Conservation (phyloP, 2,797 vertebrate species). For the Gobionotothen gibberifrons region DNA sequence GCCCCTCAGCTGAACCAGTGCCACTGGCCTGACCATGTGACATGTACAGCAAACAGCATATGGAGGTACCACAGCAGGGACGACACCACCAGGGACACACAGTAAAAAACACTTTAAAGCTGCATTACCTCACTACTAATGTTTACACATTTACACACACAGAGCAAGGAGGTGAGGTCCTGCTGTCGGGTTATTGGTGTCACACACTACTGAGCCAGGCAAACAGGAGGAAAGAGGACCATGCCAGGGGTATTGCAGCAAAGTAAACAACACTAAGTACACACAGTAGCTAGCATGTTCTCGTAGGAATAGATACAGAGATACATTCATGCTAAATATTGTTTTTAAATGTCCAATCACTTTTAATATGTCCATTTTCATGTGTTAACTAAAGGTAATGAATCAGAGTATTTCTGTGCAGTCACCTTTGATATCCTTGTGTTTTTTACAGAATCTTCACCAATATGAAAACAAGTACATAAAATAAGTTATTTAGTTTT, state of each 20-base stretch:
- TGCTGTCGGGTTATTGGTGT: constrained; percentile 12
- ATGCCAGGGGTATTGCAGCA: background rate
- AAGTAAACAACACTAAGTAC: background rate
- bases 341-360: background rate
- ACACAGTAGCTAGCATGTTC: background rate
- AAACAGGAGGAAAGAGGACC: constrained; percentile 6
- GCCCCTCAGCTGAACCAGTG: constrained; percentile 50
- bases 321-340: background rate
- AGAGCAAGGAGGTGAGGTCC: background rate
- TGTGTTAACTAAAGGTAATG: background rate
- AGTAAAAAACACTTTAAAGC: constrained; percentile 10
- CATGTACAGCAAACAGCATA: constrained; percentile 71
- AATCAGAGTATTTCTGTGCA: background rate
- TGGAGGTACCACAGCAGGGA: constrained; percentile 52
- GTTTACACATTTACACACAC: background rate
- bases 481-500: background rate
- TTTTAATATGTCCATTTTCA: background rate
- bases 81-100: constrained; percentile 39
- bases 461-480: background rate
- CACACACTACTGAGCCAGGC: constrained; percentile 1
- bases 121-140: background rate
- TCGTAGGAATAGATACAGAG: background rate
- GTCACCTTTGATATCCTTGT: background rate
- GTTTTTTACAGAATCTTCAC: background rate
- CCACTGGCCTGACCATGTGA: constrained; percentile 65